These are phyloP conservation scores for Enteromius paludinosus DNA, from an alignment of 2,797 vertebrate genomes.

Conservation along the genomic window DNA sequence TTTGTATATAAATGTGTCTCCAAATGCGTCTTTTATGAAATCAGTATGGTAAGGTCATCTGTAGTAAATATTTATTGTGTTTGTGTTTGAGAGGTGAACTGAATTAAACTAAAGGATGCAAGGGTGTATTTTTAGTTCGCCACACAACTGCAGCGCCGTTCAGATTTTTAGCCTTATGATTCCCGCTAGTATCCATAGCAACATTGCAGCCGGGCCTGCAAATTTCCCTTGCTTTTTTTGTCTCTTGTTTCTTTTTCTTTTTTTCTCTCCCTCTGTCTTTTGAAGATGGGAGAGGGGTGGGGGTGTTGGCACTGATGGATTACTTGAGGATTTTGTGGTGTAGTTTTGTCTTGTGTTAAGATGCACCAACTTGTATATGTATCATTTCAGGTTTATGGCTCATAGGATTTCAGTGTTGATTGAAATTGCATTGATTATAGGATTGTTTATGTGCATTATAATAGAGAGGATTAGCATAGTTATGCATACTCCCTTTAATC, in stretches of 20 bases:
- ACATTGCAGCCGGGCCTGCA: slow-evolving; percentile 48
- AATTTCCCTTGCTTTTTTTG: slow-evolving; percentile 36
- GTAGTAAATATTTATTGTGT: not conserved
- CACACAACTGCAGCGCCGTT: not conserved
- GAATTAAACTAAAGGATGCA: not conserved
- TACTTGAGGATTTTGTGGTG: slow-evolving; percentile 40
- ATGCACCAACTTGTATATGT: slow-evolving; percentile 31
- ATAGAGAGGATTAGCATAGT: slow-evolving; percentile 9
- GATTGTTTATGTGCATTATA: slow-evolving; percentile 21
- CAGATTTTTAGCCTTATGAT: slow-evolving; percentile 21
- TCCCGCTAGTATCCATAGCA: slow-evolving; percentile 59
- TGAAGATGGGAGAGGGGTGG: slow-evolving; percentile 27
- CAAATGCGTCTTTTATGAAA: not conserved
- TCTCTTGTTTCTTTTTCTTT: not conserved
- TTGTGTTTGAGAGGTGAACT: not conserved
- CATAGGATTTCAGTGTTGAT: slow-evolving; percentile 47
- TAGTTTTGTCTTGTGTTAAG: slow-evolving; percentile 28
- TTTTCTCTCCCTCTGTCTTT: slow-evolving; percentile 22
- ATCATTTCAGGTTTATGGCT: slow-evolving; percentile 28
- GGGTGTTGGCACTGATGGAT: slow-evolving; percentile 60
- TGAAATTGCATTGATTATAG: slow-evolving; percentile 14
- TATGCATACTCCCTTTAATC: slow-evolving; percentile 11
- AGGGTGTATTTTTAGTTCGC: slow-evolving; percentile 32
- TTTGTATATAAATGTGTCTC: not conserved
- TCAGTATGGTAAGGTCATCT: not conserved